phyloP scores from a whole-genome alignment of 2,888 invertebrate species.

The Unio delphinus region DNA sequence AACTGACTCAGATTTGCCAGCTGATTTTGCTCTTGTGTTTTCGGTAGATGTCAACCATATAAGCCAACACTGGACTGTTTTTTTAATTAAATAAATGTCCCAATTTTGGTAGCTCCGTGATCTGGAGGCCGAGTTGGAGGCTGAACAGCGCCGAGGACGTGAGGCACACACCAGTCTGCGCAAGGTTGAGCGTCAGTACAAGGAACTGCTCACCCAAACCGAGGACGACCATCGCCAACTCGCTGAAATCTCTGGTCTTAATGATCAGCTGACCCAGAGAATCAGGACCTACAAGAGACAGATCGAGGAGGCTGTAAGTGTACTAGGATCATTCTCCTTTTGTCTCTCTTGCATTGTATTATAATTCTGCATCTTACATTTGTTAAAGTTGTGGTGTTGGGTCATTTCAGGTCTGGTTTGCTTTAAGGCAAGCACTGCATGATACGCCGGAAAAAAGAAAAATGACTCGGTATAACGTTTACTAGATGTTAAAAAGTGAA shows the following conservation, averaged over 20 bases:
- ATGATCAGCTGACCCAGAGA: conserved; percentile 64
- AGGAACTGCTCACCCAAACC: conserved; percentile 61
- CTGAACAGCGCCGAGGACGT: conserved; percentile 67
- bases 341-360: no score
- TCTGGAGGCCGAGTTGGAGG: conserved; percentile 69
- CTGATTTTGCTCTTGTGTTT: no score
- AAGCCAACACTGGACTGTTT: no score
- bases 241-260: conserved; percentile 62
- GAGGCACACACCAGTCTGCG: conserved; percentile 64
- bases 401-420: no score
- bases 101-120: conserved; percentile 65
- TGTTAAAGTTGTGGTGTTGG: no score
- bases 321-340: not conserved
- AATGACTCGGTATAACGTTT: no score
- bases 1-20: no score
- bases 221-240: conserved; percentile 68
- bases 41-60: no score
- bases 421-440: no score
- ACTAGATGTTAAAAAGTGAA: no score
- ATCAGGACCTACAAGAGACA: conserved; percentile 69
- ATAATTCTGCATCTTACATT: no score
- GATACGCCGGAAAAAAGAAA: no score
- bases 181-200: conserved; percentile 66
- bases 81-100: not conserved
- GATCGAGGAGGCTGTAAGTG: conserved; percentile 70